Base-by-base conservation (phyloP, 2,113 vertebrate species). In the Microcebus ravelobensis region DNA sequence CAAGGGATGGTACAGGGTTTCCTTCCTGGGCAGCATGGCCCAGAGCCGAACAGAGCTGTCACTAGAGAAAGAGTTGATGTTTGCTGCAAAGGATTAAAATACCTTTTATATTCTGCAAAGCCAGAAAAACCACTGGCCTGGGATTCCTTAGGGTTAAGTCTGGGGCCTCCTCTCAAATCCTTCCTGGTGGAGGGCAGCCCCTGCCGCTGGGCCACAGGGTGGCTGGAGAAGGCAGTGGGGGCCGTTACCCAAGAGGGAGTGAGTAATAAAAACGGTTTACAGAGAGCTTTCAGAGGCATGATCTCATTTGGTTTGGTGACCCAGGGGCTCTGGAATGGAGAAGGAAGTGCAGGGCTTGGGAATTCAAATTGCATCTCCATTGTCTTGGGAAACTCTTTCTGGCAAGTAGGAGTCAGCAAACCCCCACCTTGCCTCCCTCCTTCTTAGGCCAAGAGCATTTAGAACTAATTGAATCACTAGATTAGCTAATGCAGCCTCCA, bases 401-500 rank as follows among this genome's bases (percentile, higher is more conserved):
- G 97, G 98, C 94, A 98, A 98, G 97, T 97, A 98, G 98, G 97
- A 98, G 97, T 97, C 97, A 97, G 97, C 97, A 98, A 52, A 93
- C 57, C 94, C 97, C 98, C 97, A 98, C 98, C 98, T 98, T 87
- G 96, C 93, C 39, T 92, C 92, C 93, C 42, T 94, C 65, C 91
- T 96, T 84, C 96, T 92, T 87, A 70, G 95, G 83, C 97, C 96
- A 97, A 98, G 98, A 98, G 97, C 98, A 98, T 99, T 98, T 98
- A 98, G 94, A 95, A 98, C 98, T 99, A 99, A 99, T 99, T 99
- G 98, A 99, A 99, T 99, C 98, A 98, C 97, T 97, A 98, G 98
- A 98, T 99, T 98, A 98, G 98, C 99, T 99, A 99, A 99, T 99
- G 99, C 97, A 98, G 93, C 96, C 98, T 99, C 98, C 99, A 99